Evolutionary conservation across 2,113 vertebrate species (phyloP), one percentile per base, ranked within the genome.

Genomic region (Brachirus orientalis): DNA sequence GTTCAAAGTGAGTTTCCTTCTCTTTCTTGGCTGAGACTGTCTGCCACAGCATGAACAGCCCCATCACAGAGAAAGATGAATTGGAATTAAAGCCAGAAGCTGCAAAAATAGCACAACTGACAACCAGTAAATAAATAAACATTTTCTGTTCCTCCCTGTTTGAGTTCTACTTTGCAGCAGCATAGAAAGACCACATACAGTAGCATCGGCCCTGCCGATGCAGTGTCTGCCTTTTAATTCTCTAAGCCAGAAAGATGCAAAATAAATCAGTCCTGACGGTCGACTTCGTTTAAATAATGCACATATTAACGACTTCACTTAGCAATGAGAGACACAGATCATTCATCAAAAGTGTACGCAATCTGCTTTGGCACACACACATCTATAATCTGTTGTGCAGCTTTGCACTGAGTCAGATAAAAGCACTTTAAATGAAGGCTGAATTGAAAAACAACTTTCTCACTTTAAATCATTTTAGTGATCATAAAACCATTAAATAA

Each of bases 251-350:
- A 59, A 51, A 72, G 57, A 64, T 0, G 17, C 38, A 28, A 60
- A 50, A 64, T 79, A 61, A 75, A 77, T 84, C 82, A 77, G 50
- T 50, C 38, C 44, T 53, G 56, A 70, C 35, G 17, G 58, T 60
- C 19, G 7, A 62, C 80, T 58, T 5, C 54, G 41, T 72, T 77
- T 82, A 82, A 85, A 76, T 70, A 80, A 86, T 84, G 69, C 47
- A 81, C 72, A 82, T 72, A 84, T 72, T 79, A 87, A 87, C 8
- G n/a, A 71, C 60, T 53, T 58, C 45, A 63, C 61, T 83, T 70
- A 72, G 65, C 61, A 45, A 75, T n/a, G 33, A 37, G 56, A 55
- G 56, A 44, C 68, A 41, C 63, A 58, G 45, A 77, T 77, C 80
- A 70, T 65, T 67, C 38, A 59, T 63, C 53, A 55, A 63, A 69